These are phyloP conservation scores for Ptychobarbus kaznakovi DNA, from an alignment of 2,797 vertebrate genomes.

Conservation along the genomic window DNA sequence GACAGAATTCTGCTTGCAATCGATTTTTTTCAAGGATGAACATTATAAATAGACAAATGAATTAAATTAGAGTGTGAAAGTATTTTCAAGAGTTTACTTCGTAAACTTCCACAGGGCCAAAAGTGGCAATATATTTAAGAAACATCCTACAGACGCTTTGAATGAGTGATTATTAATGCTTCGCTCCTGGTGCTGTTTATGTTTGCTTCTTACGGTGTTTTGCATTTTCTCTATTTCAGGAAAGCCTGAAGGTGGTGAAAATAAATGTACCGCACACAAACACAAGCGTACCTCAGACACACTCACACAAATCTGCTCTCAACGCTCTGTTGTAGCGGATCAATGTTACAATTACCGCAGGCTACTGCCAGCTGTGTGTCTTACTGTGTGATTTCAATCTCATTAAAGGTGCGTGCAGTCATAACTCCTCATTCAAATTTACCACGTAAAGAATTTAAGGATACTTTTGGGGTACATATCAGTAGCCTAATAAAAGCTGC, in stretches of 20 bases:
- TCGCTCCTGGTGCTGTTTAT: conserved; percentile 24
- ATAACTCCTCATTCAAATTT: conserved; percentile 4
- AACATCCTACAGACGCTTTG: background rate
- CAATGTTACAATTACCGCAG: conserved; percentile 27
- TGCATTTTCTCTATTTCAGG: conserved; percentile 19
- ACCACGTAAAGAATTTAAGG: background rate
- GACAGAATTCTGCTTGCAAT: background rate
- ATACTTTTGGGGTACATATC: background rate
- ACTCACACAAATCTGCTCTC: background rate
- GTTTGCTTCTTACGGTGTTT: conserved; percentile 21
- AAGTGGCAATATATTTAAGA: background rate
- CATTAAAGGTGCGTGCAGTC: conserved; percentile 3
- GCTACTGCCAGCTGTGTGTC: conserved; percentile 33
- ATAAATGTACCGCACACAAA: conserved; percentile 31
- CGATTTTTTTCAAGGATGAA: background rate
- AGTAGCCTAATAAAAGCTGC: background rate
- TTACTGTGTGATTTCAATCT: conserved; percentile 13
- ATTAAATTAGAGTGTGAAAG: background rate
- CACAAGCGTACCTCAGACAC: background rate
- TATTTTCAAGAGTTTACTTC: conserved; percentile 17
- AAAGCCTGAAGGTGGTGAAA: background rate
- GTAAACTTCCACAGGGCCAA: conserved; percentile 5
- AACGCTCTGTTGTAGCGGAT: background rate
- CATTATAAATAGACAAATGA: background rate
- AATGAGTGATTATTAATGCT: conserved; percentile 22